These are phyloP conservation scores for Nasonia giraulti DNA, from an alignment of 1,140 invertebrate genomes.

Conservation along the genomic window DNA sequence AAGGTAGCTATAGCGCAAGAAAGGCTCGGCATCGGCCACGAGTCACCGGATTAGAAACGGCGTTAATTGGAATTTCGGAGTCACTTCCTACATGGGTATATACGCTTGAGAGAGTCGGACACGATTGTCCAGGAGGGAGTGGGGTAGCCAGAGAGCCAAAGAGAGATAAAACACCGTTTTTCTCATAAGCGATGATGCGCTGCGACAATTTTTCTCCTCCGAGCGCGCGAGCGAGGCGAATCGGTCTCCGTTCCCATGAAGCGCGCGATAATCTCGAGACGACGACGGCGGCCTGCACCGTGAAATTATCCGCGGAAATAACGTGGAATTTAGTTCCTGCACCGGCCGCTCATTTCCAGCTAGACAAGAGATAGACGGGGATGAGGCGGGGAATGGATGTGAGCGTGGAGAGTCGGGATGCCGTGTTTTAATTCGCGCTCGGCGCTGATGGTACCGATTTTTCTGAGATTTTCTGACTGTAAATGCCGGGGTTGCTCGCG, in stretches of 20 bases:
- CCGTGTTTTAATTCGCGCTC: not conserved
- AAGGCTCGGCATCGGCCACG: no score
- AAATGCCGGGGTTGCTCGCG: no score
- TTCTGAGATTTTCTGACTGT: not conserved
- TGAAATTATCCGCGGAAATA: conserved; percentile 44
- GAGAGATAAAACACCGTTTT: conserved; percentile 4
- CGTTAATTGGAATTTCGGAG: not conserved
- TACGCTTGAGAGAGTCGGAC: not conserved
- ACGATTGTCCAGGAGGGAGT: no score
- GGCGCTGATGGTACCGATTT: not conserved
- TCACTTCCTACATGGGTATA: not conserved
- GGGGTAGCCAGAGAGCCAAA: not conserved
- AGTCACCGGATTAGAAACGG: not conserved
- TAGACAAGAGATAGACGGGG: not conserved
- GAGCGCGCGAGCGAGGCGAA: not conserved
- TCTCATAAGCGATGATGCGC: not conserved
- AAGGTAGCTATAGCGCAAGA: no score
- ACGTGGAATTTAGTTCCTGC: conserved; percentile 18
- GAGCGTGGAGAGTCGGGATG: no score
- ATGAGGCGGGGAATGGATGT: not conserved
- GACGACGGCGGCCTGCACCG: not conserved
- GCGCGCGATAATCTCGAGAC: not conserved
- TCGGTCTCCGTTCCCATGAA: conserved; percentile 38
- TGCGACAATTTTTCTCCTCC: conserved; percentile 34
- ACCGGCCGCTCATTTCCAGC: not conserved